Evolutionary conservation across 2,113 vertebrate species (phyloP).

Genomic region (Cephalopterus ornatus): DNA sequence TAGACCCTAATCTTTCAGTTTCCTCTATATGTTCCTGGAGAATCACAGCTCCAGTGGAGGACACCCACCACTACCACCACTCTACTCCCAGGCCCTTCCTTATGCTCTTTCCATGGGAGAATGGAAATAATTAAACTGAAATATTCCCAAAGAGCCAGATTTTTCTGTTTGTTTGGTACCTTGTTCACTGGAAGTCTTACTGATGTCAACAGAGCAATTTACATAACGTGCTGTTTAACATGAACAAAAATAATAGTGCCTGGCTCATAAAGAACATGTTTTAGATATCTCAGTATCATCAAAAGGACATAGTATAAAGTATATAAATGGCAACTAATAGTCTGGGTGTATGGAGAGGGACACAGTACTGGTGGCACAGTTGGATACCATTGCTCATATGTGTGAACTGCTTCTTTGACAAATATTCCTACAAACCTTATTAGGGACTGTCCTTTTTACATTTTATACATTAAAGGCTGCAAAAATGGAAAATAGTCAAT

Average conservation of each 20-base stretch:
- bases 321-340: neutral
- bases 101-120: neutral
- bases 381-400: neutral
- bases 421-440: neutral
- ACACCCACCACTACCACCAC: no score
- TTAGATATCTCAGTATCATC: neutral
- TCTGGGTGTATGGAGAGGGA: neutral
- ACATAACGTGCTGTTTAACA: neutral
- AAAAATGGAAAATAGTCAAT: neutral
- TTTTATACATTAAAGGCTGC: neutral
- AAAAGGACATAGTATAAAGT: neutral
- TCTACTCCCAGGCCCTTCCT: neutral
- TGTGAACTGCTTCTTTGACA: neutral
- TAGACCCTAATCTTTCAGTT: neutral
- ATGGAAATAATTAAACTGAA: neutral
- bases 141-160: neutral
- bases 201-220: neutral
- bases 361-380: neutral
- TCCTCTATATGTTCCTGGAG: neutral
- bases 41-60: neutral
- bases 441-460: neutral
- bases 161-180: neutral
- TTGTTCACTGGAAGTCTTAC: neutral
- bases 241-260: neutral
- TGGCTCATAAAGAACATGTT: neutral